Evolutionary conservation across 2,888 invertebrate genomes (phyloP).

Genomic region (Heliconius ismenius): DNA sequence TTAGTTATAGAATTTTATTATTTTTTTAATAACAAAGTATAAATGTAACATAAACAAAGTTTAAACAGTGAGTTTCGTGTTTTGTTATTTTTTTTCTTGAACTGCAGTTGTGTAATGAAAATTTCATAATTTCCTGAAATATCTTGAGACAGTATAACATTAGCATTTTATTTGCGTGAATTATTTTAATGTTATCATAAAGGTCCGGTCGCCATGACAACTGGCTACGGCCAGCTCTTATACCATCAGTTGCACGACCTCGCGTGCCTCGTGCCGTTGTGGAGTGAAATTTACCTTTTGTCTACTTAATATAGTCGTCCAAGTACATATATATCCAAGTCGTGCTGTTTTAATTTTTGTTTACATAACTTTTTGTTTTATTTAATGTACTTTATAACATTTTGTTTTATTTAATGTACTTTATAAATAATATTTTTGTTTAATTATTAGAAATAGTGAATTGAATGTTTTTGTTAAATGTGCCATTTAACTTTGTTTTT

Average conservation of each 20-base stretch:
- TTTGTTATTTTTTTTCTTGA: neutral
- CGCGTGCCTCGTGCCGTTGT: constrained; percentile 43
- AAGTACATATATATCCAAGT: constrained; percentile 12
- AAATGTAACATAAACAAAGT: neutral
- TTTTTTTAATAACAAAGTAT: neutral
- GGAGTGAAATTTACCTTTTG: constrained; percentile 31
- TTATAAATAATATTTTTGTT: neutral
- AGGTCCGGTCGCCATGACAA: constrained; percentile 50
- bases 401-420: neutral
- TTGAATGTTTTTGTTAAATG: neutral
- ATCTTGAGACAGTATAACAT: constrained; percentile 18
- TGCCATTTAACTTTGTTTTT: constrained; percentile 1
- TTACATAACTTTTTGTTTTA: constrained; percentile 4
- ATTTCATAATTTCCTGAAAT: neutral
- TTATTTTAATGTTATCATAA: constrained; percentile 8
- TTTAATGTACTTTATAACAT: constrained; percentile 5
- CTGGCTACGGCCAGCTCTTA: constrained; percentile 42
- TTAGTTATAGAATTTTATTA: neutral
- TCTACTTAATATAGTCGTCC: constrained; percentile 27
- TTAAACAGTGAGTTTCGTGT: constrained; percentile 5
- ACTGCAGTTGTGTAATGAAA: neutral
- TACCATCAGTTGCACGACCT: constrained; percentile 43
- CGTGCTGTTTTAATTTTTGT: constrained; percentile 9
- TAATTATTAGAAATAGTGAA: neutral
- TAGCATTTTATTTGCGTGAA: neutral